These are phyloP conservation scores for Drosophila willistoni DNA, from an alignment of 1,140 invertebrate genomes.

Conservation along the genomic window DNA sequence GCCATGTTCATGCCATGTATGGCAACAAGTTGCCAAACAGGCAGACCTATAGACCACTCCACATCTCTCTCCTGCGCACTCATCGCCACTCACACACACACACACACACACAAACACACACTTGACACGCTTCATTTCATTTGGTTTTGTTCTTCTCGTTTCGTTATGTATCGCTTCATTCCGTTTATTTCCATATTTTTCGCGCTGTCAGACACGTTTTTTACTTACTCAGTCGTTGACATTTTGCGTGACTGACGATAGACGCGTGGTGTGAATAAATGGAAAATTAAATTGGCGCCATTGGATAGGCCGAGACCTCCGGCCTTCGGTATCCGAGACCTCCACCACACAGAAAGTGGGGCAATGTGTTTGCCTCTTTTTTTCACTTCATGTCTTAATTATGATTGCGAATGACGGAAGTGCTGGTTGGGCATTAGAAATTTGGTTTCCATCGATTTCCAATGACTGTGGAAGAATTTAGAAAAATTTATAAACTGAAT, in stretches of 20 bases:
- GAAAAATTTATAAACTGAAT: neutral
- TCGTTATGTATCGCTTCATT: conserved; percentile 29
- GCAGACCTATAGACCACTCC: conserved; percentile 18
- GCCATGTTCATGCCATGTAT: conserved; percentile 53
- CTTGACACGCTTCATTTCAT: conserved; percentile 80
- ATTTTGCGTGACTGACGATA: conserved; percentile 81
- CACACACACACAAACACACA: conserved; percentile 38
- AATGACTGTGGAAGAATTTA: neutral
- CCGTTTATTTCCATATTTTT: conserved; percentile 71
- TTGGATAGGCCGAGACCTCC: conserved; percentile 41
- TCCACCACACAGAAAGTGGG: conserved; percentile 25
- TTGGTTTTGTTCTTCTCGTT: conserved; percentile 67
- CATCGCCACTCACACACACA: conserved; percentile 33
- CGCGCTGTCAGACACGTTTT: conserved; percentile 72
- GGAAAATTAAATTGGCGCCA: conserved; percentile 74
- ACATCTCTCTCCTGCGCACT: neutral
- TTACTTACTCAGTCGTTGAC: conserved; percentile 79
- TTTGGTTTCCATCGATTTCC: conserved; percentile 57
- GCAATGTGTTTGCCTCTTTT: conserved; percentile 67
- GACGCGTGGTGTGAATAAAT: conserved; percentile 80
- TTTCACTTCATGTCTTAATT: conserved; percentile 71
- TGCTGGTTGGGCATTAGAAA: conserved; percentile 36
- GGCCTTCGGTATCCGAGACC: neutral
- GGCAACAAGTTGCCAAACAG: conserved; percentile 74
- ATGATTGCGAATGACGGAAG: conserved; percentile 60